phyloP scores from a whole-genome alignment of 2,113 vertebrate species.

The Amia ocellicauda region DNA sequence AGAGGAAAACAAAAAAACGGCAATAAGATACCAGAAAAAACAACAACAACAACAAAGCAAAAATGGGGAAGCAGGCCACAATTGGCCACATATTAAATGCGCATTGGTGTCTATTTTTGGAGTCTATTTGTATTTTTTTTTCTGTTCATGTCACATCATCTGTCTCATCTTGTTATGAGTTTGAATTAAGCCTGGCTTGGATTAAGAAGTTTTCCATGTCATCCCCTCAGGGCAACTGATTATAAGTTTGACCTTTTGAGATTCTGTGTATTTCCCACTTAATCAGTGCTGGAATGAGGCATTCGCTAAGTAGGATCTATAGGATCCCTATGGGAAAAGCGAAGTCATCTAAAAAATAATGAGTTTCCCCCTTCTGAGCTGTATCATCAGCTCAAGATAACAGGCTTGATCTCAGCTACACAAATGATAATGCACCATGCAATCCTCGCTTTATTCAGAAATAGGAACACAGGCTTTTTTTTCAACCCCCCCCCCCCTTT shows the following conservation, averaged over 20 bases:
- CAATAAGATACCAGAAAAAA: constrained; percentile 1
- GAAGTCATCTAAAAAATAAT: constrained; percentile 78
- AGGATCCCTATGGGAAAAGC: constrained; percentile 67
- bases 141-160: constrained; percentile 27
- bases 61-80: not conserved
- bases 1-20: not conserved
- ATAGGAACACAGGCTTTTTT: constrained; percentile 29
- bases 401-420: constrained; percentile 49
- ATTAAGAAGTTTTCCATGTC: constrained; percentile 68
- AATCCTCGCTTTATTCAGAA: constrained; percentile 40
- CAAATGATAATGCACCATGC: constrained; percentile 41
- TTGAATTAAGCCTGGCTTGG: constrained; percentile 53
- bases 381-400: constrained; percentile 57
- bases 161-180: constrained; percentile 47
- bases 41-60: not conserved
- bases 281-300: constrained; percentile 74
- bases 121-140: constrained; percentile 15
- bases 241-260: constrained; percentile 78
- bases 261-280: constrained; percentile 74
- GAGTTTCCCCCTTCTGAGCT: constrained; percentile 60
- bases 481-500: not conserved
- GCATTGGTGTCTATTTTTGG: constrained; percentile 13
- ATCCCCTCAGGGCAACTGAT: constrained; percentile 67
- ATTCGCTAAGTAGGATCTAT: constrained; percentile 68
- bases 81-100: not conserved